Base-by-base conservation (phyloP, 2,113 vertebrate species). In the Pseudorasbora parva region DNA sequence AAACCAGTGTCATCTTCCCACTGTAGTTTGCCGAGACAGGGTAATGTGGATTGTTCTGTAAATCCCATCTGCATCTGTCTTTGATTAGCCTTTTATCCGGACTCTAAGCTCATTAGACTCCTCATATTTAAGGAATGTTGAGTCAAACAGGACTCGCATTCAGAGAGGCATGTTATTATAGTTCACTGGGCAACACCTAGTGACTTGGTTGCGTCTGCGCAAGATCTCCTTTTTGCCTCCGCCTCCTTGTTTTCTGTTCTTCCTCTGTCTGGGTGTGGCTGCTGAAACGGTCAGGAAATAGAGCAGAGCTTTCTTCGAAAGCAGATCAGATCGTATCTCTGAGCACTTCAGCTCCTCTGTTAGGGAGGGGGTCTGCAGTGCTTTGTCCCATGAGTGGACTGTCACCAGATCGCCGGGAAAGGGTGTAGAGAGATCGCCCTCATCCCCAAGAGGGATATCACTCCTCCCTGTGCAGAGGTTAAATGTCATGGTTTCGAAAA, bases 371-470 rank as follows among this genome's bases (percentile, higher is more conserved):
- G 54, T 81, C 43, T 71, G 71, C n/a, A 25, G 82, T 47, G 37
- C 25, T 72, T 45, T 72, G 30, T 62, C 49, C 54, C 21, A 2
- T 41, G 15, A 37, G 62, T 21, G 62, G 57, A 71, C 33, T 79
- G 66, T 54, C 27, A 85, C 62, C 49, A 1, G 59, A 85, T 90
- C 86, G 88, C 84, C 85, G 78, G 19, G 77, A 84, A 90, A 85
- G 59, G 69, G 77, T 59, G 64, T 27, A 51, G 62, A 81, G 79
- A 77, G n/a, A 69, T 86, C 7, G 77, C 11, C 78, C 78, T 68
- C 84, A 84, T 87, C 89, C 64, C 74, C 90, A 37, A 74, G 81
- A 90, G 89, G 82, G 45, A 88, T 91, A 93, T 93, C 60, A 85
- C 84, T 87, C 88, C 90, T 87, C 57, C 66, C 51, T 87, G 85